Percentiles rank a stretch among this genome's conserved stretches.
Conservation (phyloP, 1,140 invertebrate species). For the Apis laboriosa region DNA sequence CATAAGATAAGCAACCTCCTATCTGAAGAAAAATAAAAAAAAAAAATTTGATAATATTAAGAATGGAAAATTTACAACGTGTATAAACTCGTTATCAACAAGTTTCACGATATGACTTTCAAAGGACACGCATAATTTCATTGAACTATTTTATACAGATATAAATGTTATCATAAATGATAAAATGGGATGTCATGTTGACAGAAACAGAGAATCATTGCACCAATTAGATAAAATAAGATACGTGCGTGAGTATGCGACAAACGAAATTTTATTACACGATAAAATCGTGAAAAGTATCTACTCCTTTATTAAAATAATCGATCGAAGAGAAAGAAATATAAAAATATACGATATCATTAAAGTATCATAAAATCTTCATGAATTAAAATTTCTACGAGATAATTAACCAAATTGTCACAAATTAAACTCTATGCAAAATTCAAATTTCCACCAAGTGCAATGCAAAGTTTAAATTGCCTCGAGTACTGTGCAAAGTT, state of each 20-base stretch:
- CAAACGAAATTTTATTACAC: conserved; percentile 24
- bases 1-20: neutral
- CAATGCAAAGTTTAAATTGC: too few species aligned
- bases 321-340: conserved; percentile 10
- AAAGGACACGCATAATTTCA: neutral
- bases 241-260: neutral
- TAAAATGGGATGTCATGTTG: neutral
- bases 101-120: neutral
- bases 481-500: too few species aligned
- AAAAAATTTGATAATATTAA: neutral
- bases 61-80: neutral
- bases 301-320: neutral
- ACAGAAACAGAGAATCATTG: neutral
- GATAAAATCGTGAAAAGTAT: conserved; percentile 39
- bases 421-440: too few species aligned
- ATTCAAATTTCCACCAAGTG: too few species aligned
- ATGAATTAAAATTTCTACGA: too few species aligned
- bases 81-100: conserved; percentile 10
- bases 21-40: neutral
- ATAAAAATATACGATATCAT: neutral
- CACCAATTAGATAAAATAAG: neutral
- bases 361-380: too few species aligned
- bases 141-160: neutral
- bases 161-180: neutral
- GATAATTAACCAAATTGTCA: too few species aligned